Evolutionary conservation across 2,888 invertebrate genomes (phyloP).

Genomic region (Ormyrus pomaceus): DNA sequence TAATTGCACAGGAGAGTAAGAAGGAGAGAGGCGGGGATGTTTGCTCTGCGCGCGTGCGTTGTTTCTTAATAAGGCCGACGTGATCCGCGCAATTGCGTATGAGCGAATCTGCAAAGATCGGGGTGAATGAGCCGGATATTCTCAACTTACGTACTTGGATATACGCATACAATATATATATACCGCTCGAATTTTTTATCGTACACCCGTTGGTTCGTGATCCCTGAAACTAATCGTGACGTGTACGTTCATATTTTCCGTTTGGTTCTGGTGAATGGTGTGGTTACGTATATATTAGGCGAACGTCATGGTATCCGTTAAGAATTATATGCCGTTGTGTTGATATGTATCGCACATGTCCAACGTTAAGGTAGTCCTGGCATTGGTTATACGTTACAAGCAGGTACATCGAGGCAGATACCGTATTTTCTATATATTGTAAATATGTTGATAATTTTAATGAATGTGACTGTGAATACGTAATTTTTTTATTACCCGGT

Average conservation of each 20-base stretch:
- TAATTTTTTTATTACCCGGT: conserved; percentile 34
- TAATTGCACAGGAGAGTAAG: not conserved
- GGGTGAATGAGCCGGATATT: not conserved
- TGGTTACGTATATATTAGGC: not conserved
- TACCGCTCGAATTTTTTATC: no score
- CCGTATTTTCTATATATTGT: conserved; percentile 50
- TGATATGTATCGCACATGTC: conserved; percentile 20
- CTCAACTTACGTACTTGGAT: not conserved
- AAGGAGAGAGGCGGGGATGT: not conserved
- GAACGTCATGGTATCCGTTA: not conserved
- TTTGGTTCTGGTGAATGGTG: conserved; percentile 3
- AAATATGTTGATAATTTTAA: conserved; percentile 52
- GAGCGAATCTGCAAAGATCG: not conserved
- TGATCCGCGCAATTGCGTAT: not conserved
- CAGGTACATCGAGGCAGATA: conserved; percentile 11
- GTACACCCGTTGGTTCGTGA: no score
- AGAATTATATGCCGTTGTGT: conserved; percentile 18
- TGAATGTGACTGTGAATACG: conserved; percentile 50
- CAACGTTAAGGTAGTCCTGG: conserved; percentile 17
- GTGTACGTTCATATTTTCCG: not conserved
- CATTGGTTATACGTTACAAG: conserved; percentile 24
- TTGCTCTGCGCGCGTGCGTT: not conserved
- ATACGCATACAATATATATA: no score
- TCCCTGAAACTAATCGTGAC: not conserved
- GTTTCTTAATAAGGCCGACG: no score